Evolutionary conservation across 2,888 invertebrate genomes (phyloP).

Genomic region (Andrena praecox): DNA sequence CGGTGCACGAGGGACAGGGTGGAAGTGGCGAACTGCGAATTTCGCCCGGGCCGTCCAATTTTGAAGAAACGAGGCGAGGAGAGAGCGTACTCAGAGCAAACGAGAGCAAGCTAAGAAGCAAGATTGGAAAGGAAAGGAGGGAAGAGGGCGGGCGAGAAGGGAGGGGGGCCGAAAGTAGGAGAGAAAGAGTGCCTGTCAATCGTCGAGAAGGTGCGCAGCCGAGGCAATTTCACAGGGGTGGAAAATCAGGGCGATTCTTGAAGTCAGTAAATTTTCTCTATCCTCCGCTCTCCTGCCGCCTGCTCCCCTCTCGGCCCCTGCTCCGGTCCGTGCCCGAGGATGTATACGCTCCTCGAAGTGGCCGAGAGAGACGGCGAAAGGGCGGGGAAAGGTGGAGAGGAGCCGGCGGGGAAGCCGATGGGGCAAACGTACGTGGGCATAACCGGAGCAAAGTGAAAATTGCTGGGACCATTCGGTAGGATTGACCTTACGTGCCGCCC

Average conservation of each 20-base stretch:
- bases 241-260: conserved; percentile 75
- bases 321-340: conserved; percentile 28
- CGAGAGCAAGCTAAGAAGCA: conserved; percentile 39
- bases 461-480: conserved; percentile 75
- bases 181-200: conserved; percentile 75
- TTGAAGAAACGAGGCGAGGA: conserved; percentile 64
- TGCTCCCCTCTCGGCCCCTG: neutral
- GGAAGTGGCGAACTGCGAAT: conserved; percentile 57
- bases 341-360: conserved; percentile 33
- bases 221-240: conserved; percentile 75
- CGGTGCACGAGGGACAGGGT: neutral
- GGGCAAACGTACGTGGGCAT: conserved; percentile 68
- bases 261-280: conserved; percentile 71
- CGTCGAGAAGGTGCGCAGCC: conserved; percentile 69
- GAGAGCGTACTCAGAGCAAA: conserved; percentile 50
- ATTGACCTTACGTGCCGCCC: conserved; percentile 72
- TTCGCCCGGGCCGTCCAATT: conserved; percentile 72
- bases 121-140: conserved; percentile 39
- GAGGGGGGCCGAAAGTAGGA: conserved; percentile 12
- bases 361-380: conserved; percentile 17
- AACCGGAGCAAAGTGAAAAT: conserved; percentile 79
- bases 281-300: conserved; percentile 4
- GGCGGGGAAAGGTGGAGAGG: neutral
- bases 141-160: conserved; percentile 3
- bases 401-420: conserved; percentile 36